A percentile compares a stretch with the other conserved stretches of the same genome.
Evolutionary conservation across 2,888 invertebrate genomes (phyloP).

Genomic region (Nyleta sp.): DNA sequence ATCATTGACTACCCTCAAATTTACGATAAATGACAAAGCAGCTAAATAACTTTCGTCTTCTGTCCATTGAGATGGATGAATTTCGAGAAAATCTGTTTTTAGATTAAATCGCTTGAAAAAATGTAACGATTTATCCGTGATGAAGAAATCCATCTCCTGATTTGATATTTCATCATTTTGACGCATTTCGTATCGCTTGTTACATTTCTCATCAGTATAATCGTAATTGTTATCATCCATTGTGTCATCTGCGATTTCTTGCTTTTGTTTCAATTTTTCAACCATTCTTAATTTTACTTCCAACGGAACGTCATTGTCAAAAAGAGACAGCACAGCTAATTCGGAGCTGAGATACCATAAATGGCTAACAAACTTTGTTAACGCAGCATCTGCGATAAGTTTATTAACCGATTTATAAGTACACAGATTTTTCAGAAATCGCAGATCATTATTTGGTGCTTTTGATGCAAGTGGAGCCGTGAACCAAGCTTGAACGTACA

Average conservation of each 20-base stretch:
- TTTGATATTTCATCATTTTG: conserved; percentile 6
- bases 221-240: conserved; percentile 4
- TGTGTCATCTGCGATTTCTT: conserved; percentile 2
- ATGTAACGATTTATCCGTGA: conserved; percentile 5
- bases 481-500: conserved; percentile 59
- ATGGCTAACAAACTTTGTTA: conserved; percentile 18
- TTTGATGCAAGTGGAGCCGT: conserved; percentile 37
- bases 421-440: conserved; percentile 58
- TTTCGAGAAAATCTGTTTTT: neutral
- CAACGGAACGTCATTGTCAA: conserved; percentile 22
- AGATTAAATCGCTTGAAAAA: conserved; percentile 12
- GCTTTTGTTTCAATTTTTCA: conserved; percentile 20
- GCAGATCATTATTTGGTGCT: conserved; percentile 61
- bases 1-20: conserved; percentile 10
- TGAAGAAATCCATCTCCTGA: conserved; percentile 21
- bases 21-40: conserved; percentile 1
- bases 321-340: conserved; percentile 20
- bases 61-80: conserved; percentile 5
- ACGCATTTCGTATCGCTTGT: conserved; percentile 24
- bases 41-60: conserved; percentile 1
- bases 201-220: conserved; percentile 21
- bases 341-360: conserved; percentile 23
- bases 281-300: conserved; percentile 31
- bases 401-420: conserved; percentile 49
- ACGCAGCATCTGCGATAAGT: conserved; percentile 33